Percentiles rank a stretch among this genome's conserved stretches.
These are phyloP conservation scores for Cephus nigrinus DNA, from an alignment of 2,888 invertebrate species.

Conservation along the genomic window DNA sequence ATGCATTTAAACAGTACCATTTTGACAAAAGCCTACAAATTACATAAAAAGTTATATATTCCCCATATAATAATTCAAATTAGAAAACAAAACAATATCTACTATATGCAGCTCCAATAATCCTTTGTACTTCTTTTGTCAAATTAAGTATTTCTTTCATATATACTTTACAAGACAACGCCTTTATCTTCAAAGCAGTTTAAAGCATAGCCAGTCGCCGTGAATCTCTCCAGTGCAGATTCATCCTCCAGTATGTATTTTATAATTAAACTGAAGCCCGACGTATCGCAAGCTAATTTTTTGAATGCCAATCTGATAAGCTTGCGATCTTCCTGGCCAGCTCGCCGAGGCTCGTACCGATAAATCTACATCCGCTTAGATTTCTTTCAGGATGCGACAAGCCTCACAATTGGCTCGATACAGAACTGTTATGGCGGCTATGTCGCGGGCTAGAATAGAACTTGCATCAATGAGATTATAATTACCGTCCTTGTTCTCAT, in stretches of 20 bases:
- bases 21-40: background rate
- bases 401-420: background rate
- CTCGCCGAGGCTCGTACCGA: background rate
- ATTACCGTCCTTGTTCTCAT: background rate
- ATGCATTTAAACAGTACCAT: slow-evolving; percentile 56
- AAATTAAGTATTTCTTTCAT: background rate
- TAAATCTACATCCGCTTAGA: background rate
- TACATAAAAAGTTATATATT: background rate
- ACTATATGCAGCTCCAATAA: background rate
- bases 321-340: background rate
- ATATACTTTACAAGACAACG: background rate
- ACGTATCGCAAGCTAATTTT: background rate
- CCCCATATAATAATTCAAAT: background rate
- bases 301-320: background rate
- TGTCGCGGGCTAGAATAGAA: background rate
- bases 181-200: no score
- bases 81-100: background rate
- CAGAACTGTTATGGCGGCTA: background rate
- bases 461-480: background rate
- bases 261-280: background rate
- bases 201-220: no score
- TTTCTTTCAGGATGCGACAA: background rate
- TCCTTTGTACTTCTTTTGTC: background rate
- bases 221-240: background rate
- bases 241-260: background rate